phyloP scores from a whole-genome alignment of 2,797 vertebrate genomes.

The Pelodytes ibericus region DNA sequence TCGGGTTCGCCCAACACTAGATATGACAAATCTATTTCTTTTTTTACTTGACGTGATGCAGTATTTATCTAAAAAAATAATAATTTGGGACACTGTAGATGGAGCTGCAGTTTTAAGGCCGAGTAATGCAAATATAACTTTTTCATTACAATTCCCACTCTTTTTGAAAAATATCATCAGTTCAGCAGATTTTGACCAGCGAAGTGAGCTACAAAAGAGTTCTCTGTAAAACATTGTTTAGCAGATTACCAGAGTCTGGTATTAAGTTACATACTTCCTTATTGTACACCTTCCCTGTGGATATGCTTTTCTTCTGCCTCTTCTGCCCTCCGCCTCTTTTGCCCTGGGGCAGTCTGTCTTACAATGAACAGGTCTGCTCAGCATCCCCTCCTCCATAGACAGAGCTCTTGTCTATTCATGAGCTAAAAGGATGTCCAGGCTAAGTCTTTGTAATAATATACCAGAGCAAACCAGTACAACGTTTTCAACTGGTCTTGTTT shows the following conservation, averaged over 20 bases:
- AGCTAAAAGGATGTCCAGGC: not conserved
- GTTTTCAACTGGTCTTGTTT: not conserved
- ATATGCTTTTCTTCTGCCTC: not conserved
- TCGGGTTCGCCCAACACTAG: no score
- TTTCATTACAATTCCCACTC: not conserved
- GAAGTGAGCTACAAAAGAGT: not conserved
- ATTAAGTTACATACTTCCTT: not conserved
- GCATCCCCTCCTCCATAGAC: not conserved
- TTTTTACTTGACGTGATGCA: no score
- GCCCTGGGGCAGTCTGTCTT: not conserved
- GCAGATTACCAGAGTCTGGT: not conserved
- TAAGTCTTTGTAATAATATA: not conserved
- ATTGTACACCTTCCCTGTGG: not conserved
- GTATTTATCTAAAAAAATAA: no score
- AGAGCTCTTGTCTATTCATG: not conserved
- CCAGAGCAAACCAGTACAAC: not conserved
- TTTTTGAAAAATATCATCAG: not conserved
- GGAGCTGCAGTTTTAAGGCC: no score
- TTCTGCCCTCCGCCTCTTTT: not conserved
- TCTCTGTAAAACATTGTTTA: not conserved
- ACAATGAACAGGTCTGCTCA: not conserved
- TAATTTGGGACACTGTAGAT: no score
- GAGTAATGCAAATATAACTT: not conserved
- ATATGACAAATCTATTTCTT: no score
- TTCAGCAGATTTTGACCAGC: not conserved